These are phyloP conservation scores for Phyllostomus discolor DNA, from an alignment of 2,113 vertebrate species.

Conservation along the genomic window DNA sequence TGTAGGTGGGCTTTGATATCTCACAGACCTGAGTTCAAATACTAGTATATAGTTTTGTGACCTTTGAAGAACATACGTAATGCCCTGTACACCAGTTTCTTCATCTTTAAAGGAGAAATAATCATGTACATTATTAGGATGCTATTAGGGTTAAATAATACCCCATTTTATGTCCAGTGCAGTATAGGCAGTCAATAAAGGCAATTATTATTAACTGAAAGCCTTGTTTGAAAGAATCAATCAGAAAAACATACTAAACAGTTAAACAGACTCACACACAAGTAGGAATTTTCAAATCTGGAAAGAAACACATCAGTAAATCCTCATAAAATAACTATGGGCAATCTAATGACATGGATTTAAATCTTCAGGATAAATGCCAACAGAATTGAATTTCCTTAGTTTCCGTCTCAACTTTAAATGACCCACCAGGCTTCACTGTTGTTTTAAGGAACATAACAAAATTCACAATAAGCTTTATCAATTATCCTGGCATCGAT, in stretches of 20 bases:
- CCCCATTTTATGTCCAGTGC: neutral
- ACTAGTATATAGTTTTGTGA: neutral
- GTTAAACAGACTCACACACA: neutral
- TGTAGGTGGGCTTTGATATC: neutral
- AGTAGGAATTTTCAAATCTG: conserved; percentile 15
- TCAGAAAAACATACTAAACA: neutral
- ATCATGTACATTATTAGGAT: neutral
- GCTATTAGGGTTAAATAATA: neutral
- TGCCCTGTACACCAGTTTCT: neutral
- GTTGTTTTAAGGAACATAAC: neutral
- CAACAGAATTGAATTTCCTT: neutral
- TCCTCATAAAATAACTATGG: conserved; percentile 35
- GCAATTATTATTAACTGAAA: neutral
- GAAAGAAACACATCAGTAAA: conserved; percentile 26
- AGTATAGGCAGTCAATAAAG: neutral
- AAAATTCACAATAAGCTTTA: neutral
- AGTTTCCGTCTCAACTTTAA: neutral
- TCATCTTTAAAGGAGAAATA: neutral
- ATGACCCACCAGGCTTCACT: neutral
- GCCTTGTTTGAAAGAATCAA: neutral
- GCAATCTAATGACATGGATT: conserved; percentile 19
- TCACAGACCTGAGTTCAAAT: neutral
- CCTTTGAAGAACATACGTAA: neutral
- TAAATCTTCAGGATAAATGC: neutral
- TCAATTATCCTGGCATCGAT: neutral